Base-by-base conservation (phyloP, 2,888 invertebrate species). In the Alitta virens region DNA sequence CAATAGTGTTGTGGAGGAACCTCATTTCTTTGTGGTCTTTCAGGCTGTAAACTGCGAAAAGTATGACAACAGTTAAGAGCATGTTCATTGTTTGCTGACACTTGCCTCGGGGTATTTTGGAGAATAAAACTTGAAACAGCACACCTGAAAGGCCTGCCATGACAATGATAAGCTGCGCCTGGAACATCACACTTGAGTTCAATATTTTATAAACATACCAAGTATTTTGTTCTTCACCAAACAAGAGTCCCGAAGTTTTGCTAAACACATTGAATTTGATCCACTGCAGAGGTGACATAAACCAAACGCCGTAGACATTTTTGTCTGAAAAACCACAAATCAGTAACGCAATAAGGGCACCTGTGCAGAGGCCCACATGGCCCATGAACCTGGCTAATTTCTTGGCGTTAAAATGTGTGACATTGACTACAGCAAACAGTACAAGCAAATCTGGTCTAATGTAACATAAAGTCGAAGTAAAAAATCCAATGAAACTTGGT, bases 211-310 rank as follows among this genome's bases (percentile, higher is more conserved):
- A 54, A 14, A 68, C 7, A 52, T 72, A 72, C 21, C 53, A 54
- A 7, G 40, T 16, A 12, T 42, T n/a, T n/a, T 58, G 54, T n/a
- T 49, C 53, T 23, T 23, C n/a, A 2, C 72, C 73, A 60, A 75
- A 71, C 0, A 71, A 49, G 2, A 58, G 43, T 1, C 68, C 58
- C 9, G 71, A 62, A n/a, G 63, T 59, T 33, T 72, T 66, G 9
- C 66, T 67, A 2, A 62, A 46, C 1, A 75, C 69, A 50, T 77
- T 77, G 56, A 77, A 77, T 38, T 64, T 65, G n/a, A 72, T 63
- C 77, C 77, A 77, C 56, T 75, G 74, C 21, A 60, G 54, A 7
- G 75, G 75, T 5, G 76, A 72, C 2, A 75, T 56, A 40, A 75
- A 69, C 64, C 70, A 70, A 1, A 33, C 23, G 1, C 70, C 71